phyloP scores from a whole-genome alignment of 1,140 invertebrate genomes.

The Hylaeus volcanicus region DNA sequence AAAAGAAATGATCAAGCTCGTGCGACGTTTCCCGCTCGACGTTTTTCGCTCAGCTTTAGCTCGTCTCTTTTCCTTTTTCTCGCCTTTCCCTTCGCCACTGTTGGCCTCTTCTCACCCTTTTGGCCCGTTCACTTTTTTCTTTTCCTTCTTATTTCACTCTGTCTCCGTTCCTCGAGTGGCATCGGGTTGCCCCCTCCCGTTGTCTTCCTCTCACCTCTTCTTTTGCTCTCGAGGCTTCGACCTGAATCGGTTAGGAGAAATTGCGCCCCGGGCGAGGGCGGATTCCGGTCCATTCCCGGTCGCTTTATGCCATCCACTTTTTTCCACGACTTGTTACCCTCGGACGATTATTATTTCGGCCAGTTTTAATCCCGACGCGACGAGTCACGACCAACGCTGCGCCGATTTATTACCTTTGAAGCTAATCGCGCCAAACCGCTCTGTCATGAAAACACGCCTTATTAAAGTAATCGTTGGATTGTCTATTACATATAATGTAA shows the following conservation, averaged over 20 bases:
- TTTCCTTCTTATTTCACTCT: conserved; percentile 19
- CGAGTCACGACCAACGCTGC: too few relatives aligned
- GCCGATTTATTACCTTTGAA: too few relatives aligned
- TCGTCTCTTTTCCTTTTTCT: not conserved
- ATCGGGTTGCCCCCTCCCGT: not conserved
- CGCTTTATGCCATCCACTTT: not conserved
- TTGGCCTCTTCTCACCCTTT: not conserved
- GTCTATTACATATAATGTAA: too few relatives aligned
- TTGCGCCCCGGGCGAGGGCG: conserved; percentile 74
- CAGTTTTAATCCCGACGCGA: not conserved
- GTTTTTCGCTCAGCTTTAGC: not conserved
- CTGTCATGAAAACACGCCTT: too few relatives aligned
- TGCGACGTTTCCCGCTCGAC: too few relatives aligned
- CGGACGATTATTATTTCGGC: conserved; percentile 3
- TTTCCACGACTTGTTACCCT: not conserved
- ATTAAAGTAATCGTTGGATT: too few relatives aligned
- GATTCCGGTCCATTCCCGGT: conserved; percentile 49
- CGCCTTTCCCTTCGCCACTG: not conserved
- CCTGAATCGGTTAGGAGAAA: conserved; percentile 76
- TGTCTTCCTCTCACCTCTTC: conserved; percentile 34
- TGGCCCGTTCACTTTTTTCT: conserved; percentile 39
- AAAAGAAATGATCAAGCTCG: not conserved
- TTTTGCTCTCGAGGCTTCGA: conserved; percentile 56
- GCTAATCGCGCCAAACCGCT: too few relatives aligned
- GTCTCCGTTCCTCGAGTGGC: not conserved